Conservation (phyloP, 2,797 vertebrate genomes). For the Clarias laeviceps region DNA sequence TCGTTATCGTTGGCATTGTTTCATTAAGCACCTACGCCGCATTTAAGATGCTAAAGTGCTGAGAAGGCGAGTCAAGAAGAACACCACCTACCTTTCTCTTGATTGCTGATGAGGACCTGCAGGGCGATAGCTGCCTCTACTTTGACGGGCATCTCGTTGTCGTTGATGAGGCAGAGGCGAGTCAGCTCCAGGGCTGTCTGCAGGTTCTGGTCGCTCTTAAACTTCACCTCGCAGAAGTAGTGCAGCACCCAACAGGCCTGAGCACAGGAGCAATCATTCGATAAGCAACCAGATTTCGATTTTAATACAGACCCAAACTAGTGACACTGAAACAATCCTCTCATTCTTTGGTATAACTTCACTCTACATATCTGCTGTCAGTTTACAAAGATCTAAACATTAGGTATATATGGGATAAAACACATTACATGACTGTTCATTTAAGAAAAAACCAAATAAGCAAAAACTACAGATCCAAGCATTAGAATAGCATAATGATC, state of each 20-base stretch:
- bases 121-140: conserved; percentile 98
- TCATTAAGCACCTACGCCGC: neutral
- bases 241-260: conserved; percentile 99
- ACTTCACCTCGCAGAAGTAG: conserved; percentile 99
- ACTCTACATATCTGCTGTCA: too few species aligned
- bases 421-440: accelerated
- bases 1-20: neutral
- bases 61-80: too few species aligned
- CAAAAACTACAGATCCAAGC: neutral
- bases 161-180: conserved; percentile 93
- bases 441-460: too few species aligned
- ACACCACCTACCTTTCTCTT: conserved; percentile 88
- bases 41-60: neutral
- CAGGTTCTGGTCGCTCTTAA: conserved; percentile 97
- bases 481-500: neutral
- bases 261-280: neutral
- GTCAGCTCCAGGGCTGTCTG: conserved; percentile 95
- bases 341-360: too few species aligned
- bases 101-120: conserved; percentile 98
- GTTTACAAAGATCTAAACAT: neutral
- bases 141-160: conserved; percentile 98
- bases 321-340: neutral
- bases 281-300: neutral
- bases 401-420: neutral
- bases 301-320: too few species aligned